Percentiles rank a stretch among this genome's conserved stretches.
Evolutionary conservation across 2,113 vertebrate species (phyloP).

Genomic region (Nycticorax nycticorax): DNA sequence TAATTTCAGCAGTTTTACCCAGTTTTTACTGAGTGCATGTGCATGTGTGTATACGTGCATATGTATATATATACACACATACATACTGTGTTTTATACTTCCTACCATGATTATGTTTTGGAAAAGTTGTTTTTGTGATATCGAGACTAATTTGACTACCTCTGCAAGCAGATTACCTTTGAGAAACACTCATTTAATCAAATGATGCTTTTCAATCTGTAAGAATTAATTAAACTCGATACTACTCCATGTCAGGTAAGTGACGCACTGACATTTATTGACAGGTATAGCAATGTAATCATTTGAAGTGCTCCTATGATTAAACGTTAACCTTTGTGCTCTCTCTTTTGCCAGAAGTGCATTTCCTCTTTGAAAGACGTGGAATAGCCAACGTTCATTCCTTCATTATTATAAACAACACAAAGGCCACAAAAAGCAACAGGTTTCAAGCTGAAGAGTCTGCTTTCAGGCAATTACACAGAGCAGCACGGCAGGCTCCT

Average conservation of each 20-base stretch:
- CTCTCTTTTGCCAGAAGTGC: conserved; percentile 8
- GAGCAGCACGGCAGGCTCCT: conserved; percentile 63
- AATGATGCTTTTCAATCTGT: conserved; percentile 57
- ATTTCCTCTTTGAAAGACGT: neutral
- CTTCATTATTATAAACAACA: conserved; percentile 70
- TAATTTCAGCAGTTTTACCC: neutral
- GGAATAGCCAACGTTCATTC: conserved; percentile 53
- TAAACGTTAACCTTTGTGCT: neutral
- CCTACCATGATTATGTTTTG: neutral
- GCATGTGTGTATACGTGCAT: neutral
- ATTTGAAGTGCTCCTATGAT: neutral
- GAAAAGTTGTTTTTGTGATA: neutral
- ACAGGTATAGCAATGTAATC: conserved; percentile 19
- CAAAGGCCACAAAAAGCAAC: conserved; percentile 71
- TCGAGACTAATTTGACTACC: conserved; percentile 22
- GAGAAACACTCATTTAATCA: conserved; percentile 48
- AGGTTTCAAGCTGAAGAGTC: conserved; percentile 76
- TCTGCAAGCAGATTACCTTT: conserved; percentile 38
- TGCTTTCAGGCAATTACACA: conserved; percentile 80
- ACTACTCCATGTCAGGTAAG: neutral
- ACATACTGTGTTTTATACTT: neutral
- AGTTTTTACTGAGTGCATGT: neutral
- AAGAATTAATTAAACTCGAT: conserved; percentile 70
- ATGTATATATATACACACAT: fast-evolving
- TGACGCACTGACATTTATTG: conserved; percentile 15